phyloP scores from a whole-genome alignment of 1,140 invertebrate genomes.

The Scaptomyza montana region DNA sequence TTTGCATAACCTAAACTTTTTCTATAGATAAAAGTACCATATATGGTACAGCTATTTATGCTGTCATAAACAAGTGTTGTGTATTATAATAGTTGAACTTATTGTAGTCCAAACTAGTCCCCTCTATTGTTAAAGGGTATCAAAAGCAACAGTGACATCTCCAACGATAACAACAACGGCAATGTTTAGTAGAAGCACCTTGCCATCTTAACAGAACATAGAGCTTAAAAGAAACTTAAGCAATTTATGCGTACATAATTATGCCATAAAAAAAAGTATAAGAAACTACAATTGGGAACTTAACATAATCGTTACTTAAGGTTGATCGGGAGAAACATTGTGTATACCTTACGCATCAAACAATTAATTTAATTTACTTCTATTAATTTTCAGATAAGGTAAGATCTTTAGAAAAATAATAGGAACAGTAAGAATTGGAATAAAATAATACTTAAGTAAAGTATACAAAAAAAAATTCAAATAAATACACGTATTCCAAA shows the following conservation, averaged over 20 bases:
- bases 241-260: conserved; percentile 83
- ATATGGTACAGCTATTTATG: not conserved
- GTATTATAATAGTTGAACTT: not conserved
- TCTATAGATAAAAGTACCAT: not conserved
- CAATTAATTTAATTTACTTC: too few species aligned
- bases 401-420: too few species aligned
- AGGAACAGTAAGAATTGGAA: too few species aligned
- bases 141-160: conserved; percentile 31
- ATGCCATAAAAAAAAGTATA: conserved; percentile 58
- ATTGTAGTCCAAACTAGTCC: not conserved
- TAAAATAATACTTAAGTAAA: too few species aligned
- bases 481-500: conserved; percentile 3
- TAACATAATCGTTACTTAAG: too few species aligned
- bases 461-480: too few species aligned
- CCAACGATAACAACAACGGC: conserved; percentile 32
- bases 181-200: conserved; percentile 60
- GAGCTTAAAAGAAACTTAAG: conserved; percentile 69
- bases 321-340: too few species aligned
- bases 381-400: too few species aligned
- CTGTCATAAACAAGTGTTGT: not conserved
- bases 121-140: not conserved
- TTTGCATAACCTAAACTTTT: not conserved
- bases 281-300: not conserved
- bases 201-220: conserved; percentile 31
- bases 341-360: too few species aligned